A percentile compares a stretch with the other conserved stretches of the same genome.
phyloP scores from a whole-genome alignment of 1,140 invertebrate genomes.

The Cydia strobilella region DNA sequence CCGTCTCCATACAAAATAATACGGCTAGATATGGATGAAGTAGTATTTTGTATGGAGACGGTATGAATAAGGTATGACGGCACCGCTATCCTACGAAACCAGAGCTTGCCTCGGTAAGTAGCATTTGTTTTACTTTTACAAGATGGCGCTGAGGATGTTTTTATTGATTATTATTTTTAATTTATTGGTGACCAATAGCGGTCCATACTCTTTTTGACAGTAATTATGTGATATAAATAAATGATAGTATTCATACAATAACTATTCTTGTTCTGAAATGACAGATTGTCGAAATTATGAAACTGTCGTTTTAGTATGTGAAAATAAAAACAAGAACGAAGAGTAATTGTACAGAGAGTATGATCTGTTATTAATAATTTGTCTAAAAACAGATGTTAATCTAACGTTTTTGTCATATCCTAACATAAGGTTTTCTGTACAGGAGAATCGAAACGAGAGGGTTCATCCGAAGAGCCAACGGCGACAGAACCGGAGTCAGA shows the following conservation, averaged over 20 bases:
- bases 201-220: too few species aligned
- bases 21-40: too few species aligned
- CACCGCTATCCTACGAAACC: too few species aligned
- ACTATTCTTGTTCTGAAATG: too few species aligned
- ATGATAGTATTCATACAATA: too few species aligned
- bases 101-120: background rate
- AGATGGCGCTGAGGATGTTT: constrained; percentile 1
- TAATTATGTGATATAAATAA: too few species aligned
- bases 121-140: background rate
- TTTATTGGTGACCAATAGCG: too few species aligned
- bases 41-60: too few species aligned
- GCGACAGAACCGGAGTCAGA: constrained; percentile 62
- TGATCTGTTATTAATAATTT: constrained; percentile 29
- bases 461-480: constrained; percentile 65
- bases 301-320: background rate
- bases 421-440: constrained; percentile 33
- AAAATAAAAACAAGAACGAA: too few species aligned
- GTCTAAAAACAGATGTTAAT: background rate
- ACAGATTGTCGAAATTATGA: background rate
- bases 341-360: background rate
- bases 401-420: background rate
- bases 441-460: constrained; percentile 69
- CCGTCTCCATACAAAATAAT: too few species aligned
- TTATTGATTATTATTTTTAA: too few species aligned
- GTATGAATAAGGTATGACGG: too few species aligned